phyloP scores from a whole-genome alignment of 2,113 vertebrate genomes.

The Percina caprodes region DNA sequence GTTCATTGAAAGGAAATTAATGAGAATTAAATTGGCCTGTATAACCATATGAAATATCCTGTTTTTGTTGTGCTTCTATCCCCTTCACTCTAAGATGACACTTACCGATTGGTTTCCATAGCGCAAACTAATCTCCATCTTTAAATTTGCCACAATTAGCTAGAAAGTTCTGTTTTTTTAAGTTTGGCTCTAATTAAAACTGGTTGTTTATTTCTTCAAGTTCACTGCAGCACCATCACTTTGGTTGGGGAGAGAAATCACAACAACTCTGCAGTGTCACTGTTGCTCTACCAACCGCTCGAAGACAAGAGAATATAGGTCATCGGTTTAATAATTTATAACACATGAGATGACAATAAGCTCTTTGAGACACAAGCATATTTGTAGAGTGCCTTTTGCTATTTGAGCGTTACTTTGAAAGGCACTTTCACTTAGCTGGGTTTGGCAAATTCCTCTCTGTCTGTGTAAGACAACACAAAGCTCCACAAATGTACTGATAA shows the following conservation, averaged over 20 bases:
- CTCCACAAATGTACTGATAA: neutral
- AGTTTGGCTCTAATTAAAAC: slow-evolving; percentile 27
- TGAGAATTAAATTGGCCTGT: neutral
- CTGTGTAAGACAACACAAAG: neutral
- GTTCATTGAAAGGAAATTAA: too few species aligned
- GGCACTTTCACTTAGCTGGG: slow-evolving; percentile 3
- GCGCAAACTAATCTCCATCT: slow-evolving; percentile 1
- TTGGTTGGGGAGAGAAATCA: slow-evolving; percentile 43
- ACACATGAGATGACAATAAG: slow-evolving; percentile 63
- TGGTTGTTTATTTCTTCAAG: slow-evolving; percentile 21
- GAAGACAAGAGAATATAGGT: slow-evolving; percentile 65
- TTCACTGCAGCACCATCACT: slow-evolving; percentile 12
- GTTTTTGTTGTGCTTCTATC: neutral
- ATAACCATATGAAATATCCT: neutral
- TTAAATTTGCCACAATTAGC: slow-evolving; percentile 14
- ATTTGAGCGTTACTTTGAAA: slow-evolving; percentile 4
- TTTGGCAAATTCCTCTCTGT: slow-evolving; percentile 5
- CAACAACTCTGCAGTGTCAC: slow-evolving; percentile 53
- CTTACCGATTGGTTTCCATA: neutral
- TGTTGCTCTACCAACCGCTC: slow-evolving; percentile 43
- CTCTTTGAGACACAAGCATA: slow-evolving; percentile 15
- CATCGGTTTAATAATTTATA: slow-evolving; percentile 67
- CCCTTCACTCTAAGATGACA: neutral
- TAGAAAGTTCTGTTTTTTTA: neutral
- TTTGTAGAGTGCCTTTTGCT: neutral